Evolutionary conservation across 2,113 vertebrate genomes (phyloP).

Genomic region (Limanda limanda): DNA sequence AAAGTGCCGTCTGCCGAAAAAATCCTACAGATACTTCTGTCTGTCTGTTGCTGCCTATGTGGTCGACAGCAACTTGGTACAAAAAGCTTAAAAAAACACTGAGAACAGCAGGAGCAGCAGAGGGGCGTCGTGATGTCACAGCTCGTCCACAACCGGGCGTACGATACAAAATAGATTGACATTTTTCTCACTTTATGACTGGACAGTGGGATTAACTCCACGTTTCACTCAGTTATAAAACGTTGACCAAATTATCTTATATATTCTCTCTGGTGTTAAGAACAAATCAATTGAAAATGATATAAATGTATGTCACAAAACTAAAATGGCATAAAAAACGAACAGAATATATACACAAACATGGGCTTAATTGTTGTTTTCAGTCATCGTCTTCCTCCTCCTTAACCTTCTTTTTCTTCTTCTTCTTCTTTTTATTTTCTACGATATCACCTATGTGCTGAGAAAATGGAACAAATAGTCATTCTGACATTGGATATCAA

Average conservation of each 20-base stretch:
- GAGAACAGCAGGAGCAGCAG: conserved; percentile 29
- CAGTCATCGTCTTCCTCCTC: no score
- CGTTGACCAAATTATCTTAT: not conserved
- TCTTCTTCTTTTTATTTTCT: no score
- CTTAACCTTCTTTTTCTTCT: no score
- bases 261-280: no score
- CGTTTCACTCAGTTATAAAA: not conserved
- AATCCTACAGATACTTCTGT: not conserved
- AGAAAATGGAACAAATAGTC: conserved; percentile 52
- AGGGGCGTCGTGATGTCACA: conserved; percentile 36
- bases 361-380: no score
- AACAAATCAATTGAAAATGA: no score
- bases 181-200: conserved; percentile 8
- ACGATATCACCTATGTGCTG: conserved; percentile 35
- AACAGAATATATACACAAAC: no score
- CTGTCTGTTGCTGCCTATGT: not conserved
- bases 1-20: no score
- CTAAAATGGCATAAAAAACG: no score
- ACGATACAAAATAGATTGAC: conserved; percentile 18
- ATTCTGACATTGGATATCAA: conserved; percentile 63
- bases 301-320: no score
- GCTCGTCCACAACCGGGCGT: conserved; percentile 34
- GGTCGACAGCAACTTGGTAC: not conserved
- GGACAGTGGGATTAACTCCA: not conserved
- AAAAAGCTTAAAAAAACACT: conserved; percentile 16